Evolutionary conservation across 2,797 vertebrate species (phyloP).

Genomic region (Notolabrus celidotus): DNA sequence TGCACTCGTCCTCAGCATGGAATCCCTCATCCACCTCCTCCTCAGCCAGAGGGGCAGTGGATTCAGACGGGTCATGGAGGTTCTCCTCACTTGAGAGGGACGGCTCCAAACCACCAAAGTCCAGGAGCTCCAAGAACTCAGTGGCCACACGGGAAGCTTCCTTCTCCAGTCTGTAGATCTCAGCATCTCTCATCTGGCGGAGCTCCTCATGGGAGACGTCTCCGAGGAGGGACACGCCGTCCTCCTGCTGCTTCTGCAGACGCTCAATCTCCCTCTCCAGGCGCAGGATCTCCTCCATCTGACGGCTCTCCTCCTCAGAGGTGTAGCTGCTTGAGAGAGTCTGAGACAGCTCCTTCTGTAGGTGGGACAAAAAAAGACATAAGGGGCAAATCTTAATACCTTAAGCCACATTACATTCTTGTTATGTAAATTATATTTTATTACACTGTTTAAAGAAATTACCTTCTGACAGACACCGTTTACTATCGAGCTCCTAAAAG

Average conservation of each 20-base stretch:
- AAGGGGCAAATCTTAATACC: background rate
- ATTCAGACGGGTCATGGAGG: conserved; percentile 86
- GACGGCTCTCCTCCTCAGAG: conserved; percentile 90
- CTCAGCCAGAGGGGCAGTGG: conserved; percentile 86
- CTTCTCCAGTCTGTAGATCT: conserved; percentile 92
- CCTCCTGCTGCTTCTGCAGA: conserved; percentile 90
- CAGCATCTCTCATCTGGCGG: conserved; percentile 87
- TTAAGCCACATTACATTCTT: background rate
- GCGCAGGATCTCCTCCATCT: conserved; percentile 94
- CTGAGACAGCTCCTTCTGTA: conserved; percentile 80
- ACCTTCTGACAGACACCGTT: conserved; percentile 79
- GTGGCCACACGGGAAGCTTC: conserved; percentile 93
- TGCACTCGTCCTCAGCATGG: conserved; percentile 87
- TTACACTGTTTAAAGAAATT: conserved; percentile 19
- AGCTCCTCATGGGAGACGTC: conserved; percentile 85
- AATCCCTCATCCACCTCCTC: conserved; percentile 91
- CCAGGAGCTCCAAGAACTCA: conserved; percentile 92
- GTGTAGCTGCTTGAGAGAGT: conserved; percentile 74
- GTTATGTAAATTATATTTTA: background rate
- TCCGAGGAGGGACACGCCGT: conserved; percentile 87
- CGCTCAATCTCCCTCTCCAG: conserved; percentile 94
- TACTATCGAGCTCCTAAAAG: conserved; percentile 71
- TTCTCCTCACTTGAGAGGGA: conserved; percentile 90
- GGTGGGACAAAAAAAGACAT: background rate
- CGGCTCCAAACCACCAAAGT: conserved; percentile 89